Base-by-base conservation (phyloP, 2,113 vertebrate species). In the Sylvilagus bachmani region DNA sequence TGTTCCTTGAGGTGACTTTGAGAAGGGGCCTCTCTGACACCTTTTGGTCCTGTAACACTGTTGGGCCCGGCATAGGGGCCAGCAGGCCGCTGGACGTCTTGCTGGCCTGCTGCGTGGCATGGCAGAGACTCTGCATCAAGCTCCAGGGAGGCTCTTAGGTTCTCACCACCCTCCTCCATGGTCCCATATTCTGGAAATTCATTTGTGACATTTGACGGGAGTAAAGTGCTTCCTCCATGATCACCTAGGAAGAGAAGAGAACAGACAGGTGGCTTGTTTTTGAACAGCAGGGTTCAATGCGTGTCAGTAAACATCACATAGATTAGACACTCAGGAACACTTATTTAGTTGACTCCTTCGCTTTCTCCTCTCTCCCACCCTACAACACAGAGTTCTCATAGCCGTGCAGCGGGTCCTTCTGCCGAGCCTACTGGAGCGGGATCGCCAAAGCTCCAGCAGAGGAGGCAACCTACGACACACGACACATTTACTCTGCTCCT, bases 151-250 rank as follows among this genome's bases (percentile, higher is more conserved):
- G 91, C 86, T 19, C 61, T 77, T 9, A 95, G 80, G 0, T 0
- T 58, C 0, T 97, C 97, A 64, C 96, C 95, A 0, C 97, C 97
- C 62, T 97, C 96, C 86, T 98, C 98, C 93, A 97, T 91, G 0
- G 98, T 98, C 92, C 98, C 98, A 0, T 99, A 99, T 94, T 99
- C 98, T 64, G 98, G 98, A 96, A 99, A 98, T 93, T 99, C 98
- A 90, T 98, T 99, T 67, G 98, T 98, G 97, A 98, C 97, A 25
- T 97, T 98, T 0, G 98, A 98, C 93, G 98, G 97, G 94, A 98
- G 97, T 97, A 99, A 97, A 91, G 93, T 98, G 94, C 95, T 98
- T 97, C 98, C 98, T 98, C 98, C 98, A 98, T 90, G 98, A 96
- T 98, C 97, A 97, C 98, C 98, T 99, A 73, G 2, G 82, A 89